phyloP scores from a whole-genome alignment of 2,888 invertebrate genomes.

The Plagiodera versicolora region DNA sequence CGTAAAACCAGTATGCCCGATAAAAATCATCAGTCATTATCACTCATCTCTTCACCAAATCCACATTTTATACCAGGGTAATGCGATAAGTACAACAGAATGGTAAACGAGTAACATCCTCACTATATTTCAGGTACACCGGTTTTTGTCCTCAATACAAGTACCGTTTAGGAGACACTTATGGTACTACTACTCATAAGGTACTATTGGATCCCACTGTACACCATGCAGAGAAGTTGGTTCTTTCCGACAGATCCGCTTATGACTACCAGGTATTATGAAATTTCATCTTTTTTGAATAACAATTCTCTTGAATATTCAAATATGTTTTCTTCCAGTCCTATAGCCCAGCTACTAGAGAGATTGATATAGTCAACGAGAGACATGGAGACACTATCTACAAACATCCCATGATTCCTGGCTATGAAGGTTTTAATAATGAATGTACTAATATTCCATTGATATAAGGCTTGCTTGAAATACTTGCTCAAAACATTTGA shows the following conservation, averaged over 20 bases:
- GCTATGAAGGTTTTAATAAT: slow-evolving; percentile 67
- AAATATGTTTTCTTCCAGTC: slow-evolving; percentile 49
- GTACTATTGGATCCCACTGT: slow-evolving; percentile 73
- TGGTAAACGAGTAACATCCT: not conserved
- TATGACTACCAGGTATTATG: slow-evolving; percentile 69
- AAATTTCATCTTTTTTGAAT: slow-evolving; percentile 5
- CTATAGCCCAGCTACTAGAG: slow-evolving; percentile 65
- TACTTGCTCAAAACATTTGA: no score
- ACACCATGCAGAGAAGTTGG: slow-evolving; percentile 70
- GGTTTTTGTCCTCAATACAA: slow-evolving; percentile 78
- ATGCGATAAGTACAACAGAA: slow-evolving; percentile 36
- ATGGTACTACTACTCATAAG: slow-evolving; percentile 74
- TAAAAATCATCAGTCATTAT: slow-evolving; percentile 46
- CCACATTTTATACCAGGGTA: slow-evolving; percentile 78
- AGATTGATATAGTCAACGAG: slow-evolving; percentile 67
- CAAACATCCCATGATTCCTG: slow-evolving; percentile 73
- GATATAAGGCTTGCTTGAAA: no score
- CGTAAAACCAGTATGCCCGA: slow-evolving; percentile 1
- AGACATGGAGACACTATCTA: slow-evolving; percentile 70
- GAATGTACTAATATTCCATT: no score
- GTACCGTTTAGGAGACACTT: slow-evolving; percentile 74
- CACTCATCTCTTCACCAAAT: slow-evolving; percentile 65
- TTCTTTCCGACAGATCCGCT: slow-evolving; percentile 64
- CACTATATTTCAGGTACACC: slow-evolving; percentile 62
- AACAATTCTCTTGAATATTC: no score